These are phyloP conservation scores for Okamejei kenojei DNA, from an alignment of 2,797 vertebrate genomes.

Conservation along the genomic window DNA sequence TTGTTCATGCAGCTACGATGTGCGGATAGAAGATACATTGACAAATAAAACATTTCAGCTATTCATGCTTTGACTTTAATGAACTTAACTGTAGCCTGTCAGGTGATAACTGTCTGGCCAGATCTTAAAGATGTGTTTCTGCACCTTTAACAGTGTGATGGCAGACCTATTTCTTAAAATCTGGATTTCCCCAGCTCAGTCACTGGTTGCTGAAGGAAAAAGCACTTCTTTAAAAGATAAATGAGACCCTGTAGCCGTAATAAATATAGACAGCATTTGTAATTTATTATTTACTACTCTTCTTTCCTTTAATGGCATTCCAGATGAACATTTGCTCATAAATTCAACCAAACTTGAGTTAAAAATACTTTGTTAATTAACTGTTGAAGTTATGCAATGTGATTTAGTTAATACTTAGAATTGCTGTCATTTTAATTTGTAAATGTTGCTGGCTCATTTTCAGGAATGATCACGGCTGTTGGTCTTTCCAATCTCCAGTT, in stretches of 20 bases:
- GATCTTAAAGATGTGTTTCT: neutral
- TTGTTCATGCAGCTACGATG: neutral
- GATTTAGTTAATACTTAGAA: neutral
- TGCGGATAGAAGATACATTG: neutral
- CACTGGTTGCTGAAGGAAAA: neutral
- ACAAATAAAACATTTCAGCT: neutral
- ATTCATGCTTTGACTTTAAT: neutral
- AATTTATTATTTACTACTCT: neutral
- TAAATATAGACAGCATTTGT: neutral
- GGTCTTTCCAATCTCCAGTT: conserved; percentile 91
- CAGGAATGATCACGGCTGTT: conserved; percentile 95
- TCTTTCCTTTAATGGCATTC: too few species aligned
- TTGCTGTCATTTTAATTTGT: neutral
- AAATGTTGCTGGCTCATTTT: neutral
- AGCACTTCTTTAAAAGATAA: neutral
- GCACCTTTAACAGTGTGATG: neutral
- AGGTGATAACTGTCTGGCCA: neutral
- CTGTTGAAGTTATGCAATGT: neutral
- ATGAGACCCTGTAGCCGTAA: neutral
- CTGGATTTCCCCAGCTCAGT: neutral
- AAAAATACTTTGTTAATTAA: neutral
- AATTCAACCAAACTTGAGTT: neutral
- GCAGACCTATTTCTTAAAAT: neutral
- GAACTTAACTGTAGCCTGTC: neutral
- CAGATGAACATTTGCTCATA: neutral